Evolutionary conservation across 1,140 invertebrate genomes (phyloP), one percentile per base, ranked within the genome.

Genomic region (Aphis craccivora): DNA sequence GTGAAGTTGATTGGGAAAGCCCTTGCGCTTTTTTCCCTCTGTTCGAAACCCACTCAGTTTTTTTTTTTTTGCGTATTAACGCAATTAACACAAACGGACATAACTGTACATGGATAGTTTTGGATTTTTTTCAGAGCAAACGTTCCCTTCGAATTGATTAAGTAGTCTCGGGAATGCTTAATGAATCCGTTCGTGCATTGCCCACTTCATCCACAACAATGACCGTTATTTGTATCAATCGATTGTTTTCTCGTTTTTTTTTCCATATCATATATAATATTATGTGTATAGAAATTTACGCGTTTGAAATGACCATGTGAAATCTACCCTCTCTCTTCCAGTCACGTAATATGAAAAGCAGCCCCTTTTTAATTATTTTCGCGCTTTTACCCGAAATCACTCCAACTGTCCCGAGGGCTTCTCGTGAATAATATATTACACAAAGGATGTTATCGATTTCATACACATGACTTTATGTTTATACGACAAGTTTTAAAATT

Each of bases 121-220:
- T 9, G 91, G 35, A 97, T 86, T 86, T 93, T 93, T 91, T 91
- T 91, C 14, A 35, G 43, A 20, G 25, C 43, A 18, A 76, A 51
- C 48, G 45, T 76, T 55, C 76, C n/a, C 45, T 91, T 23, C 4
- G 37, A 93, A 86, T 86, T 93, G 91, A 93, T 93, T 93, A 93
- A 93, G 91, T 93, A 93, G 67, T 51, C 76, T 48, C 90, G 40
- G 43, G 90, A 92, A 92, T 23, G 43, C 90, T 51, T 92, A 92
- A 93, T 93, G 81, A 93, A 93, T 93, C 91, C 91, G 35, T 93
- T 40, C 91, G 48, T 35, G 45, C 91, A 55, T 53, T 45, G n/a
- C 45, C 43, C 60, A 67, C 90, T 91, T 45, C 40, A 25, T 76
- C 90, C 40, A 35, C 43, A 51, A 84, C 91, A 35, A 84, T 40